Evolutionary conservation across 92 coral and sea anemone species (phyloP), one percentile per base, ranked within the genome.

Genomic region (Palythoa grandis): DNA sequence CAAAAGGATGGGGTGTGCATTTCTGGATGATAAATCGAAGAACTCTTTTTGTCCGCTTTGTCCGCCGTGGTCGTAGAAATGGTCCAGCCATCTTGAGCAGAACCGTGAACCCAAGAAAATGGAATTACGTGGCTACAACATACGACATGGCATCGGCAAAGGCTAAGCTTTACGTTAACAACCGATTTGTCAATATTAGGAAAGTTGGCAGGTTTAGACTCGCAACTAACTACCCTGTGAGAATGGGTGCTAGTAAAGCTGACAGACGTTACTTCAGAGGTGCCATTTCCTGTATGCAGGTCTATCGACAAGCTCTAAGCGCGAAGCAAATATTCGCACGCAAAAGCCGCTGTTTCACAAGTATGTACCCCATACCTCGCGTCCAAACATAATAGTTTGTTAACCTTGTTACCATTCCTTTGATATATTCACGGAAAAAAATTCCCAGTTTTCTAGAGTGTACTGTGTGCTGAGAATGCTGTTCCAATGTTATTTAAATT

Each of bases 151-250:
- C 61, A 47, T 66, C 40, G 5, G 57, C 61, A 67, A 80, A 2
- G 50, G 85, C 85, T 22, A 48, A 25, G 61, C 85, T 80, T 66
- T 80, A 65, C 53, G 75, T 80, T 35, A 80, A 80, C 70, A 80
- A 80, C 22, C 74, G 60, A 5, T 22, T 48, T 48, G 65, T 66
- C 5, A 68, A 38, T 54, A 47, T 16, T 3, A 80, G 43, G 75
- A 70, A 35, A 17, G 17, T 83, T 53, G 91, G 93, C 23, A 71
- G 83, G 61, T 86, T 90, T 79, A 87, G 80, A 57, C 93, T 90
- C 56, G 93, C 93, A 14, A 90, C 93, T 43, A 78, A 90, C 86
- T 90, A 69, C 66, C 82, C 82, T 35, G 82, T 54, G 22, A 54
- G 66, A 54, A 76, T 76, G 66, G 82, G 82, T 4, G 66, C 82